Conservation (phyloP, 1,140 invertebrate genomes). For the Apocrypta bakeri region DNA sequence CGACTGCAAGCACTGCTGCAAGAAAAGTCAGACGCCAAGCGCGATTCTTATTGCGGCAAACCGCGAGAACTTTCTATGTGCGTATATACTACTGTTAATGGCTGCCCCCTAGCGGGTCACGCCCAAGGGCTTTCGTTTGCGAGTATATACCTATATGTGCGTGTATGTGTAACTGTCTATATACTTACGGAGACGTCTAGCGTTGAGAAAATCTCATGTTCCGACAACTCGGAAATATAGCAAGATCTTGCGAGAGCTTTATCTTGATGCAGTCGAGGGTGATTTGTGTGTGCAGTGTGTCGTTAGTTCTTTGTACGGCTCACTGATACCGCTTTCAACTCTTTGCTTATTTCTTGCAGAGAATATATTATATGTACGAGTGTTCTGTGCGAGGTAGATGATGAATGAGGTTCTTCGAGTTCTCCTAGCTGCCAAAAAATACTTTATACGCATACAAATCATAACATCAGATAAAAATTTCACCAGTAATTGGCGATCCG, state of each 20-base stretch:
- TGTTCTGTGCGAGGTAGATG: too few species aligned
- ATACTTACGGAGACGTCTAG: background rate
- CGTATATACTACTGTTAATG: conserved; percentile 54
- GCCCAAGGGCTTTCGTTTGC: background rate
- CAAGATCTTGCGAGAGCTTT: background rate
- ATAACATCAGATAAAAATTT: too few species aligned
- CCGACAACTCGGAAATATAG: background rate
- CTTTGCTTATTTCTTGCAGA: background rate
- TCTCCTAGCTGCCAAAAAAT: too few species aligned
- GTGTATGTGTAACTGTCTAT: too few species aligned
- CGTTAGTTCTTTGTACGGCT: too few species aligned
- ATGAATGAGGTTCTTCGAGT: too few species aligned
- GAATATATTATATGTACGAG: background rate
- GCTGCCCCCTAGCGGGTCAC: conserved; percentile 44
- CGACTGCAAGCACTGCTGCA: background rate
- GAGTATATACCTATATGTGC: too few species aligned
- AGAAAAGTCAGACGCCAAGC: too few species aligned
- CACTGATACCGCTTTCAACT: background rate
- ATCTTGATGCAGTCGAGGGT: background rate
- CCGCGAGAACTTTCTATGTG: conserved; percentile 44
- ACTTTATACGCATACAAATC: too few species aligned
- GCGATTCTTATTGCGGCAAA: conserved; percentile 54
- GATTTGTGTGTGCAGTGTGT: background rate
- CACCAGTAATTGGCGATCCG: too few species aligned
- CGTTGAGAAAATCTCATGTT: too few species aligned